Base-by-base conservation (phyloP, 1,140 invertebrate species). In the Fopius arisanus region DNA sequence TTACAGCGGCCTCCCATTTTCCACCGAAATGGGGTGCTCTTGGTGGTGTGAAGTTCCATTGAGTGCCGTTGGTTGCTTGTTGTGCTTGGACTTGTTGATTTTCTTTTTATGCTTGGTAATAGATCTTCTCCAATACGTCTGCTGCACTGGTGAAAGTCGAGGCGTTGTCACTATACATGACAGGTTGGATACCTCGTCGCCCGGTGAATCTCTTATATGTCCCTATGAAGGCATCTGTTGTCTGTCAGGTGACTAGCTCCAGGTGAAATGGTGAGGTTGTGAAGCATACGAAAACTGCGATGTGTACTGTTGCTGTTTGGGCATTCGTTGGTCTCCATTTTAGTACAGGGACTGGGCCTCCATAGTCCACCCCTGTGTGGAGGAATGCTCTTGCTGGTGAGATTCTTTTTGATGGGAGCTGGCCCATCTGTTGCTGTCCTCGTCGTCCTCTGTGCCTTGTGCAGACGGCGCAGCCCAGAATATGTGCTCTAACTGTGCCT, bases 1-100 rank as follows among this genome's bases (percentile, higher is more conserved):
- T 79, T 1, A 87, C 78, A 19, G 77, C 74, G 67, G 75, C 73
- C 75, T 88, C 85, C 85, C 85, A 87, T 5, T 82, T 62, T 7
- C 86, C 84, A 33, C 83, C 83, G 31, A 82, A 78, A 71, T 87
- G 79, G 2, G 77, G 72, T 9, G 67, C 37, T 4, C 28, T 19
- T 41, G 71, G 54, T 5, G 77, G 77, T 31, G 70, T 72, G 37
- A 78, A 78, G 41, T 70, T 31, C 73, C 73, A 74, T 12, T 12
- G 12, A 1, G 62, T 63, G 5, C 62, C 62, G 26, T 63, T 26
- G 10, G 12, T 63, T 0, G 62, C 62, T 9, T 12, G 16, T 9
- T 69, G 37, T 10, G 59, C 48, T 29, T 73, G 21, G 41, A 74
- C 21, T 26, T 82, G 29, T 7, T 80, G 51, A 77, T 73, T 26